Evolutionary conservation across 2,888 invertebrate genomes (phyloP), one percentile per base, ranked within the genome.

Genomic region (Atrina japonica): DNA sequence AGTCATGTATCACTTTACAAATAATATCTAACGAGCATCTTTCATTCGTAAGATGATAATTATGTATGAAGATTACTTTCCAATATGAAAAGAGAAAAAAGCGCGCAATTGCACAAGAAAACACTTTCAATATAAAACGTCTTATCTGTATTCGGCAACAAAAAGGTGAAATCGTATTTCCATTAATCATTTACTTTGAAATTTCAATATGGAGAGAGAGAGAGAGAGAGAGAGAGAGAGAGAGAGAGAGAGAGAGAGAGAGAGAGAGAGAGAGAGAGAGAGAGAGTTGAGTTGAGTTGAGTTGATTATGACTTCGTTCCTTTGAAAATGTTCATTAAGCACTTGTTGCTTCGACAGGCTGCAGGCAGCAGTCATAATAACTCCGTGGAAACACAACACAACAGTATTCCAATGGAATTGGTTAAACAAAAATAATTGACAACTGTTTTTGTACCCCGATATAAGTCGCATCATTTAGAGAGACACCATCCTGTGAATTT

Each of bases 391-490:
- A n/a, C n/a, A n/a, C 27, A 27, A 60, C 25, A 40, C 45, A 60
- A 60, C 43, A 43, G 60, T 27, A 60, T 6, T 43, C 47, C 30
- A 29, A 18, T 53, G 30, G 29, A 53, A 35, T 23, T 53, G 30
- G 35, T 29, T 18, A 23, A 29, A 30, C 53, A 18, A 5, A 35
- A 29, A 35, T 30, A 35, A n/a, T 9, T 30, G 53, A 35, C 14
- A 30, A 53, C 30, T 53, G 53, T 27, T 29, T 53, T 53, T 53
- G 29, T 30, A 53, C 53, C 29, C 53, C 53, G 35, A 29, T 29
- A 29, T 53, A 53, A 53, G 53, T 35, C 53, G 18, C 53, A 27
- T 53, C 29, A 53, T n/a, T n/a, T n/a, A n/a, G n/a, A n/a, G n/a
- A n/a, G n/a, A n/a, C n/a, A n/a, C n/a, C n/a, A n/a, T n/a, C n/a